These are phyloP conservation scores for Xestia c-nigrum DNA, from an alignment of 2,888 invertebrate genomes.

Conservation along the genomic window DNA sequence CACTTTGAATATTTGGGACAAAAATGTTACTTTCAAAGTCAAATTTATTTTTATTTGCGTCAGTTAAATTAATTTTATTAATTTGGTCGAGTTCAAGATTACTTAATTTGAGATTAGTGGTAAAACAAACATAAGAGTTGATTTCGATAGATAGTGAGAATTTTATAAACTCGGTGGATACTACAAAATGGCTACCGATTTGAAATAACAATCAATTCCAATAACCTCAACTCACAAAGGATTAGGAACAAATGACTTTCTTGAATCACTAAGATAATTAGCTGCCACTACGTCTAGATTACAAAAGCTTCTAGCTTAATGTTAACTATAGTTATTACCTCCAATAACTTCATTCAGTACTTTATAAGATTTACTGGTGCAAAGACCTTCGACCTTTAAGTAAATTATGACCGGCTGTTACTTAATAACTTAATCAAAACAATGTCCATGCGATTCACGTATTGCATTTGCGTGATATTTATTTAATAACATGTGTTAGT, in stretches of 20 bases:
- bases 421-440: slow-evolving; percentile 56
- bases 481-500: slow-evolving; percentile 62
- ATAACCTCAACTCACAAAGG: slow-evolving; percentile 9
- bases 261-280: slow-evolving; percentile 11
- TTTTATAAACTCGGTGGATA: neutral
- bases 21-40: slow-evolving; percentile 46
- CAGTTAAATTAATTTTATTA: slow-evolving; percentile 57
- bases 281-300: slow-evolving; percentile 14
- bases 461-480: slow-evolving; percentile 61
- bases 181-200: neutral
- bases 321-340: slow-evolving; percentile 27
- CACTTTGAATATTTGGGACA: slow-evolving; percentile 52
- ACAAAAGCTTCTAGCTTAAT: slow-evolving; percentile 27
- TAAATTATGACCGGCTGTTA: slow-evolving; percentile 38
- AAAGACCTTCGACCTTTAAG: slow-evolving; percentile 32
- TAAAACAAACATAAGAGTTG: slow-evolving; percentile 7
- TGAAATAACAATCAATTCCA: slow-evolving; percentile 3
- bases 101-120: slow-evolving; percentile 49
- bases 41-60: slow-evolving; percentile 59
- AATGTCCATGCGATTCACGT: slow-evolving; percentile 54
- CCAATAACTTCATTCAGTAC: slow-evolving; percentile 21
- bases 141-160: slow-evolving; percentile 17
- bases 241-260: slow-evolving; percentile 15
- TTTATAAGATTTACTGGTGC: slow-evolving; percentile 28
- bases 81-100: slow-evolving; percentile 48